Evolutionary conservation across 2,797 vertebrate genomes (phyloP), one percentile per base, ranked within the genome.

Genomic region (Sebastes trivittatus): DNA sequence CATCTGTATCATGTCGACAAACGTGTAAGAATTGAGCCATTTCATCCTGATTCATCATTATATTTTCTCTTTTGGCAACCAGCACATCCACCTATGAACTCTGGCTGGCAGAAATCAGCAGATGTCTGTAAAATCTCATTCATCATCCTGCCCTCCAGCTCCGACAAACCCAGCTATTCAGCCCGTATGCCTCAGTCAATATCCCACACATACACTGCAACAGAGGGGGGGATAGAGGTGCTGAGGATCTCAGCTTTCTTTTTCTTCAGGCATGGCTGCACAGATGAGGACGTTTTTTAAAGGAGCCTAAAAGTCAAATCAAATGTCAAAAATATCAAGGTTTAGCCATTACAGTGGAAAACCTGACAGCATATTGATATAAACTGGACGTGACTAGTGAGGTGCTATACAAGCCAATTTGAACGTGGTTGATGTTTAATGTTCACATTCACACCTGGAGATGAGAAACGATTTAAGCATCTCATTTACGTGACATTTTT

Each of bases 81-180:
- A 22, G 52, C 61, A 32, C 49, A 54, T 63, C 62, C 52, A 62
- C 38, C 75, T 59, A 18, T 42, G 16, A 72, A 25, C 27, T 18
- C 9, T 56, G 30, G 65, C 60, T 30, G 64, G 20, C 0, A 56
- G 18, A 23, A 62, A 72, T 75, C 72, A 30, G 32, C 60, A 49
- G 68, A 59, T 66, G 56, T 67, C 74, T 64, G 32, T 66, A 55
- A 72, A 72, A 78, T 42, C 58, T 20, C 55, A 42, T 65, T 68
- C 72, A 68, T 83, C 25, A 30, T 59, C n/a, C 38, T 8, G 10
- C 23, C 77, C 74, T 71, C 77, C 64, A 29, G 65, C 55, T 7
- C 22, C 5, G 64, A 72, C 71, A 81, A 36, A 55, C 56, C 46
- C 18, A 58, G 29, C 55, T 64, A 63, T 72, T 80, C 62, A 83